Evolutionary conservation across 2,797 vertebrate species (phyloP), one percentile per base, ranked within the genome.

Genomic region (Nyctibius grandis): DNA sequence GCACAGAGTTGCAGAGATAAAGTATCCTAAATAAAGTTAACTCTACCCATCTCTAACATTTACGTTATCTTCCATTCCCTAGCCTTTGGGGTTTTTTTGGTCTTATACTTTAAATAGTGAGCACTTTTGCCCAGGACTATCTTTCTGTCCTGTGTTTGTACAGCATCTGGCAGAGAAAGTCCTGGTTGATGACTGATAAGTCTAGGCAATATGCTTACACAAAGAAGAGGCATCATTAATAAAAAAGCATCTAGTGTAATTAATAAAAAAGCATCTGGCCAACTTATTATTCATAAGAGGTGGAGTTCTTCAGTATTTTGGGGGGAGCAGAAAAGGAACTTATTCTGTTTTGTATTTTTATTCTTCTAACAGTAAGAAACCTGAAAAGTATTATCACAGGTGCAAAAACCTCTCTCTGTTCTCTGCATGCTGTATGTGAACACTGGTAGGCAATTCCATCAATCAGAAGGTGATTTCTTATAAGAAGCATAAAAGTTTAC

Each of bases 381-480:
- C 48, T 63, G 31, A 56, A 67, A 81, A 60, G 5, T 69, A 31
- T 47, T 63, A 84, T 50, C 48, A 70, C 29, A 83, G 19, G 4
- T 67, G 34, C 22, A 75, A 69, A 73, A 72, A 60, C 4, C 29
- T 42, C 50, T 60, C 19, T 44, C 20, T 38, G 18, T 33, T 87
- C 78, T 88, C 59, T 92, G 33, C 19, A 33, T 80, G 68, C 42
- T 91, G 15, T 45, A 82, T 82, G 61, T 77, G 83, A 89, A 79
- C 20, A 42, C 22, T 36, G 42, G 23, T 40, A 91, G 23, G 60
- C 50, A 17, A 54, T 88, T 93, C 42, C 42, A 91, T 84, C 88
- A 67, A 47, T 77, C 47, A 94, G 77, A 87, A 89, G 21, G 34
- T 69, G 29, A 80, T 79, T 95, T 67, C 68, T 89, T 96, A 36